Evolutionary conservation across 2,113 vertebrate species (phyloP).

Genomic region (Delphinus delphis): DNA sequence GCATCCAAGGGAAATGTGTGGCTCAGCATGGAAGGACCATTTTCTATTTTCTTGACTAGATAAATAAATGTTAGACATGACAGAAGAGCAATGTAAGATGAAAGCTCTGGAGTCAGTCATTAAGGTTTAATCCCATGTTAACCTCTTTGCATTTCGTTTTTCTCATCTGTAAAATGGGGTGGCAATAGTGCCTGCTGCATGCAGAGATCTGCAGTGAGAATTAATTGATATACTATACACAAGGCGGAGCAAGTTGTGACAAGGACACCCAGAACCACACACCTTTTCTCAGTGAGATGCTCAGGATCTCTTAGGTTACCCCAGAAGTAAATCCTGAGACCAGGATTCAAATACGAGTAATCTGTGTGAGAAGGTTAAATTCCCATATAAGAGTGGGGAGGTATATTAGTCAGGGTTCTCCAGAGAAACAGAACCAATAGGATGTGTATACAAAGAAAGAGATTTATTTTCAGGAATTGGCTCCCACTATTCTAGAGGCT

Average conservation of each 20-base stretch:
- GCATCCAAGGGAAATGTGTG: neutral
- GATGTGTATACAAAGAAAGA: neutral
- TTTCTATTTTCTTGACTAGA: neutral
- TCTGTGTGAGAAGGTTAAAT: neutral
- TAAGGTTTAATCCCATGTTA: neutral
- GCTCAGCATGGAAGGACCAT: fast-evolving
- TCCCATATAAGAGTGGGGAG: neutral
- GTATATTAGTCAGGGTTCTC: neutral
- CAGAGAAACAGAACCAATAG: neutral
- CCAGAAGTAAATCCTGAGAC: neutral
- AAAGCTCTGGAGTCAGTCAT: neutral
- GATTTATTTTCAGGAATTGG: neutral
- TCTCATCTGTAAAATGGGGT: neutral
- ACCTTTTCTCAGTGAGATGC: neutral
- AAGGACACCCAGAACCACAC: neutral
- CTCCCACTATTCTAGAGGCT: neutral
- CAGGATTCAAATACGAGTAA: neutral
- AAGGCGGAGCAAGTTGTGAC: neutral
- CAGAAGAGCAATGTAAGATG: neutral
- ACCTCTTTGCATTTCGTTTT: neutral
- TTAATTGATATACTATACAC: fast-evolving
- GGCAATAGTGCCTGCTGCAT: fast-evolving
- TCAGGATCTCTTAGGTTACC: neutral
- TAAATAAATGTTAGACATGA: fast-evolving
- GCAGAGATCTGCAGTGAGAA: too few relatives aligned